These are phyloP conservation scores for Eupristina koningsbergeri DNA, from an alignment of 1,140 invertebrate genomes.

Conservation along the genomic window DNA sequence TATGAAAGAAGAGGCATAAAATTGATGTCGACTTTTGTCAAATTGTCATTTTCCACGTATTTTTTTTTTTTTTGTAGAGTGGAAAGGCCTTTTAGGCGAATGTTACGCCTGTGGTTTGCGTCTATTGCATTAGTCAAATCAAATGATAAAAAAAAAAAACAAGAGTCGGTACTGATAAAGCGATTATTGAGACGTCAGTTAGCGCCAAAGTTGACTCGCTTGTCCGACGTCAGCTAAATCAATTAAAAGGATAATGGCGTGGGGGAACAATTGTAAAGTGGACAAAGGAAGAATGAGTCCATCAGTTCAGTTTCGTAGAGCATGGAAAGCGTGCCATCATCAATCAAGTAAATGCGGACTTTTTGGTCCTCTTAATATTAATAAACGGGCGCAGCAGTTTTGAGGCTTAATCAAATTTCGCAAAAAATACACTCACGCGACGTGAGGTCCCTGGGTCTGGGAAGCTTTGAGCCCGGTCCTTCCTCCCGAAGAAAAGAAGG, in stretches of 20 bases:
- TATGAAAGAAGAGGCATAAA: no score
- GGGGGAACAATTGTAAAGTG: constrained; percentile 28
- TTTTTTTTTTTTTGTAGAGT: no score
- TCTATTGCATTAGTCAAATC: neutral
- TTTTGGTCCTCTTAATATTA: constrained; percentile 21
- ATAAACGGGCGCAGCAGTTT: constrained; percentile 12
- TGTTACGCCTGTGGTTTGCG: neutral
- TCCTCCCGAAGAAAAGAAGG: neutral
- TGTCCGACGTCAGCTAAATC: constrained; percentile 19
- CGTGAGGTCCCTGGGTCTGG: neutral
- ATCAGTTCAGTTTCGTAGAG: constrained; percentile 22
- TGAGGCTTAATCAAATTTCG: constrained; percentile 25
- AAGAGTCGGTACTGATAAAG: constrained; percentile 13
- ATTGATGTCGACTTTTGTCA: no score
- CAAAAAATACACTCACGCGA: neutral
- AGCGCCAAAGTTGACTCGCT: constrained; percentile 23
- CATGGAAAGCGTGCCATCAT: constrained; percentile 42
- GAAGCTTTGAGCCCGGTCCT: neutral
- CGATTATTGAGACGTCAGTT: constrained; percentile 14
- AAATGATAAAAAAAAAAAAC: no score
- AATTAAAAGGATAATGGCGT: constrained; percentile 48
- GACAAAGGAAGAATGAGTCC: constrained; percentile 39
- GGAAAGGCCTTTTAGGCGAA: neutral
- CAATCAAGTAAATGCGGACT: constrained; percentile 29
- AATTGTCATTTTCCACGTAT: no score